Percentiles rank a stretch among this genome's conserved stretches.
Evolutionary conservation across 30 jellyfish, hydroid and myxozoan genomes (phyloP).

Genomic region (Aurelia sp.): DNA sequence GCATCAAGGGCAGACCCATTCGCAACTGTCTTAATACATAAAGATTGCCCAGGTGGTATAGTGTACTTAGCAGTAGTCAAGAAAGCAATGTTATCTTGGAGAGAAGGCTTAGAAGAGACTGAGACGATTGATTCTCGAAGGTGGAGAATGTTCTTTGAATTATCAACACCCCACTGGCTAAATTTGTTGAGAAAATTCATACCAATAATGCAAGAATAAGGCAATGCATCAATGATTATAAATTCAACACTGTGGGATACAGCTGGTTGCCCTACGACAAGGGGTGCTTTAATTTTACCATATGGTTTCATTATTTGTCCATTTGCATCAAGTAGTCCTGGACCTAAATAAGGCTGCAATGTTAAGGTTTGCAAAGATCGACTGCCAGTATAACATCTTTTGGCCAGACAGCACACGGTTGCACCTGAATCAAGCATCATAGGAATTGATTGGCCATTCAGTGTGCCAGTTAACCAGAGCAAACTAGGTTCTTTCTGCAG

Average conservation of each 20-base stretch:
- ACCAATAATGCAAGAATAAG: no score
- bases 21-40: neutral
- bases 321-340: slow-evolving; percentile 11
- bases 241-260: slow-evolving; percentile 1
- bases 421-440: slow-evolving; percentile 33
- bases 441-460: no score
- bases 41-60: slow-evolving; percentile 30
- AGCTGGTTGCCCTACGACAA: slow-evolving; percentile 26
- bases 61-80: neutral
- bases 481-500: neutral
- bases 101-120: no score
- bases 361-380: neutral
- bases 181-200: no score
- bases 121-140: no score
- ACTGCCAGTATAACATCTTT: slow-evolving; percentile 1
- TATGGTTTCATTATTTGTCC: neutral
- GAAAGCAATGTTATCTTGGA: no score
- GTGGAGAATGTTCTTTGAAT: no score
- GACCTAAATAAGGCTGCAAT: neutral
- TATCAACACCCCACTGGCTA: no score
- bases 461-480: neutral
- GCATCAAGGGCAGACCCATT: slow-evolving; percentile 20
- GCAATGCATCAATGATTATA: neutral
- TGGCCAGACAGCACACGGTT: slow-evolving; percentile 27
- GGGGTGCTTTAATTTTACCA: slow-evolving; percentile 19